Base-by-base conservation (phyloP, 2,797 vertebrate species). In the Muscicapa comitata region DNA sequence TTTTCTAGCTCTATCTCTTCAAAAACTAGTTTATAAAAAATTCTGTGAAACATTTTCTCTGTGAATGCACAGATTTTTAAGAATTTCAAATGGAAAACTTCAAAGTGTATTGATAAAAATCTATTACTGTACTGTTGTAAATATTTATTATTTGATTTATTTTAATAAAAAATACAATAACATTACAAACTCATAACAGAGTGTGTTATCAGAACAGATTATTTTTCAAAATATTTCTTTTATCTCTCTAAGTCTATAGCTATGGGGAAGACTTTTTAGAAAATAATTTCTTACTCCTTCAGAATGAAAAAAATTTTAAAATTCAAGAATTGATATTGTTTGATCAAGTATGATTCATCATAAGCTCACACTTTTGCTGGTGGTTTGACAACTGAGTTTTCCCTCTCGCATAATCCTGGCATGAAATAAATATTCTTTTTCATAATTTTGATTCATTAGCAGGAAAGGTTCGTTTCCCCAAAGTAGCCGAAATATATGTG, bases 381-480 rank as follows among this genome's bases (percentile, higher is more conserved):
- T 51, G 7, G 16, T 68, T 89, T 91, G 75, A 91, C 54, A 92
- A 71, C 40, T 28, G 55, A 91, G 35, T 83, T 74, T 91, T 92
- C 50, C 28, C 7, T 85, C 57, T 85, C 61, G 47, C 14, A 5
- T 74, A 92, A 58, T 68, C 42, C 26, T 90, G 84, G 55, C 50
- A 72, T 68, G 13, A 95, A 89, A 95, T 94, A 93, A 95, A 92
- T 97, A 93, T 58, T 83, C 29, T 28, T 86, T 90, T 83, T 88
- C 91, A 83, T 72, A 93, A 92, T 43, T 93, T 95, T 93, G 94
- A 95, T 93, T 97, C 72, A 94, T 93, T 86, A 90, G 21, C 68
- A 81, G 58, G 54, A 92, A 91, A 86, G 57, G 82, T 81, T 97
- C 72, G 68, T 87, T 95, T 94, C 84, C 87, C 82, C 82, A 95